Evolutionary conservation across 2,113 vertebrate genomes (phyloP), one percentile per base, ranked within the genome.

Genomic region (Cephalopterus ornatus): DNA sequence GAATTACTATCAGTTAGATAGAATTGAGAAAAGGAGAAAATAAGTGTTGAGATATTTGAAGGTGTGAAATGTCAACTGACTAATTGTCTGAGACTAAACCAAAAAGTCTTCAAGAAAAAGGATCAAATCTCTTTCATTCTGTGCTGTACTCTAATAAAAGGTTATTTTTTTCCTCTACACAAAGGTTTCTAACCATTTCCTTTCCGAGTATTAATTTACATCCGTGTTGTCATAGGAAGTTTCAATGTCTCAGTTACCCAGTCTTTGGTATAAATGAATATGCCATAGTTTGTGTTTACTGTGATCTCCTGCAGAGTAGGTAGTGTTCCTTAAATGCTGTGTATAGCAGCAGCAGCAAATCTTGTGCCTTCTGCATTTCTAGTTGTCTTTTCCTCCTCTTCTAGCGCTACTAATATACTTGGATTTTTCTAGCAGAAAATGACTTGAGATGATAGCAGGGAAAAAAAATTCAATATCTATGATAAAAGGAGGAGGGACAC

Each of bases 401-500:
- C 65, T 67, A 12, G 23, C 63, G 35, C 18, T 70, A 6, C 22
- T 53, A 35, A 27, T 66, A 76, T 14, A 35, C 9, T 37, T 66
- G 35, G 10, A 49, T 83, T 83, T 92, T 90, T 80, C 46, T 73
- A 42, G 53, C 37, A 79, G 13, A 85, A 87, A 94, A 33, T 83
- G 0, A 7, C 35, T 79, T 77, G 32, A 66, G 22, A 76, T 49
- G 22, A 76, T 49, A 73, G 4, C 47, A 19, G 7, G 58, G 37
- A 1, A 67, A 47, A 61, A 46, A 0, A 24, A 7, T 2, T 80
- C 56, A 35, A 0, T 73, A 61, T 85, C 37, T 70, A 8, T 55
- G 42, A 9, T 83, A 71, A 94, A 90, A 90, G 89, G 92, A 92
- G 19, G 27, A 97, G 95, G 89, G 96, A 97, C 95, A 94, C 96